Evolutionary conservation across 2,113 vertebrate genomes (phyloP).

Genomic region (Donacobius atricapilla): DNA sequence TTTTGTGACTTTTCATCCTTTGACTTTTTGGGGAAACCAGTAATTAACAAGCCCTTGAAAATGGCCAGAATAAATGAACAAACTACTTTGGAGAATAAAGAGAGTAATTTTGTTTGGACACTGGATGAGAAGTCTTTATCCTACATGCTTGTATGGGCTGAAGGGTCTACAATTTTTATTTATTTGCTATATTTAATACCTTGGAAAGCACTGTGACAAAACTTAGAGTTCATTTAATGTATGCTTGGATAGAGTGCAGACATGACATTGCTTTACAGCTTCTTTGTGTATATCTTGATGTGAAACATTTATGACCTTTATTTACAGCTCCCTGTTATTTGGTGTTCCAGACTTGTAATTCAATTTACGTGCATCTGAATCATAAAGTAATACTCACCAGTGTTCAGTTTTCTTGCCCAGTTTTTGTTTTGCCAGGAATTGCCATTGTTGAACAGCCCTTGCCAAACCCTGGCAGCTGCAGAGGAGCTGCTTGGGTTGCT

Average conservation of each 20-base stretch:
- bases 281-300: not conserved
- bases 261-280: not conserved
- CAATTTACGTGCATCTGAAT: not conserved
- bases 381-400: not conserved
- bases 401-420: not conserved
- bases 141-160: not conserved
- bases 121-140: not conserved
- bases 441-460: not conserved
- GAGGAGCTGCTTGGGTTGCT: not conserved
- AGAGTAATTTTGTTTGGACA: not conserved
- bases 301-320: not conserved
- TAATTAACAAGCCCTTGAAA: not conserved
- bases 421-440: not conserved
- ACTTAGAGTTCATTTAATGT: not conserved
- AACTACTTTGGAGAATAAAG: not conserved
- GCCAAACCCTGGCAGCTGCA: not conserved
- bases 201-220: not conserved
- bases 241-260: not conserved
- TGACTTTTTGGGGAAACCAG: not conserved
- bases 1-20: not conserved
- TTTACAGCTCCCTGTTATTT: conserved; percentile 14
- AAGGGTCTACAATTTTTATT: not conserved
- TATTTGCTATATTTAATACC: not conserved
- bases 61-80: not conserved
- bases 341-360: not conserved